Evolutionary conservation across 2,113 vertebrate species (phyloP).

Genomic region (Arizona elegans): DNA sequence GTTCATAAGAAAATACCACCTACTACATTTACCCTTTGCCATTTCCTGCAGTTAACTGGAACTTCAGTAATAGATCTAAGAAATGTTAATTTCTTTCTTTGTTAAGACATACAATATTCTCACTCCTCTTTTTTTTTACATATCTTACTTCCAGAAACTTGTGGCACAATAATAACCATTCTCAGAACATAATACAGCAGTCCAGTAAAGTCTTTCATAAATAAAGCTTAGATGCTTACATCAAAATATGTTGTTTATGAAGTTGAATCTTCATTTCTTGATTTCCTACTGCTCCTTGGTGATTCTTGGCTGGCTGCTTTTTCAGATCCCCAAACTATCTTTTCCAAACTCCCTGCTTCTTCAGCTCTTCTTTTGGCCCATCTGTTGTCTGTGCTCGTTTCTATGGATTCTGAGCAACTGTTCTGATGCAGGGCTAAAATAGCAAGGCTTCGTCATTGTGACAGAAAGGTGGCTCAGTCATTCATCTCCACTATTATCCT

Average conservation of each 20-base stretch:
- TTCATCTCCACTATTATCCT: neutral
- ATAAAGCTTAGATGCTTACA: neutral
- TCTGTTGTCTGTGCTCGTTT: neutral
- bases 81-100: neutral
- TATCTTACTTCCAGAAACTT: neutral
- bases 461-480: neutral
- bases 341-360: neutral
- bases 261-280: neutral
- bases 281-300: neutral
- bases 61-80: neutral
- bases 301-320: neutral
- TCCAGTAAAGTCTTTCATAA: neutral
- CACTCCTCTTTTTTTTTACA: neutral
- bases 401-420: neutral
- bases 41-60: neutral
- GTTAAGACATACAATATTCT: neutral
- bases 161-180: neutral
- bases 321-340: neutral
- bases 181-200: neutral
- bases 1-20: neutral
- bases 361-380: neutral
- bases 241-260: neutral
- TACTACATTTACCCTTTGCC: neutral
- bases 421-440: neutral
- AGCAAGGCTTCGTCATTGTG: neutral